Percentiles rank a stretch among this genome's conserved stretches.
Conservation (phyloP, 2,888 invertebrate species). For the Abscondita cerata region DNA sequence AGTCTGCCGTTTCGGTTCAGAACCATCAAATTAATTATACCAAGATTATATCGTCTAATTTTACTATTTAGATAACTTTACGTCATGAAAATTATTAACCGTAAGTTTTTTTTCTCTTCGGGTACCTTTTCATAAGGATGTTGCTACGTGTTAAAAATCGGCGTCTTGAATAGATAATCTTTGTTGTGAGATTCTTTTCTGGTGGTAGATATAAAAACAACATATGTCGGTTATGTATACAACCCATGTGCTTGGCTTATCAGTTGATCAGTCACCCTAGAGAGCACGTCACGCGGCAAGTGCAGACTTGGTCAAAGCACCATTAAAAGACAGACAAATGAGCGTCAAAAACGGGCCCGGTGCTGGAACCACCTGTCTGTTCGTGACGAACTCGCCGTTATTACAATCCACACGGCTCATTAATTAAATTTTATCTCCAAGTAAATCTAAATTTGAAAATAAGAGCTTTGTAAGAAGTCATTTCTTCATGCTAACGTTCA, state of each 20-base stretch:
- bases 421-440: constrained; percentile 40
- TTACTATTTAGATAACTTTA: background rate
- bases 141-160: too few relatives aligned
- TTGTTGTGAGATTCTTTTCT: too few relatives aligned
- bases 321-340: constrained; percentile 41
- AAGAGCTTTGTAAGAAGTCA: constrained; percentile 32
- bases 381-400: constrained; percentile 47
- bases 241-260: constrained; percentile 30
- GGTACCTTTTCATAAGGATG: too few relatives aligned
- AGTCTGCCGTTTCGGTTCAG: constrained; percentile 5
- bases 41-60: background rate
- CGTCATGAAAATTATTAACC: background rate
- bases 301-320: constrained; percentile 37
- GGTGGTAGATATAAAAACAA: background rate
- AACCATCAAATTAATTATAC: background rate
- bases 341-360: constrained; percentile 41
- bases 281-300: constrained; percentile 40
- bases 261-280: constrained; percentile 40
- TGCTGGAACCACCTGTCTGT: constrained; percentile 43
- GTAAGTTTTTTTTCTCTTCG: too few relatives aligned
- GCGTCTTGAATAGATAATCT: too few relatives aligned
- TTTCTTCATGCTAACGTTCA: constrained; percentile 10
- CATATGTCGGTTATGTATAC: constrained; percentile 31
- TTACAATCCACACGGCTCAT: constrained; percentile 44
- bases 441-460: constrained; percentile 44